These are phyloP conservation scores for Hirtodrosophila alboralis DNA, from an alignment of 2,888 invertebrate genomes.

Conservation along the genomic window DNA sequence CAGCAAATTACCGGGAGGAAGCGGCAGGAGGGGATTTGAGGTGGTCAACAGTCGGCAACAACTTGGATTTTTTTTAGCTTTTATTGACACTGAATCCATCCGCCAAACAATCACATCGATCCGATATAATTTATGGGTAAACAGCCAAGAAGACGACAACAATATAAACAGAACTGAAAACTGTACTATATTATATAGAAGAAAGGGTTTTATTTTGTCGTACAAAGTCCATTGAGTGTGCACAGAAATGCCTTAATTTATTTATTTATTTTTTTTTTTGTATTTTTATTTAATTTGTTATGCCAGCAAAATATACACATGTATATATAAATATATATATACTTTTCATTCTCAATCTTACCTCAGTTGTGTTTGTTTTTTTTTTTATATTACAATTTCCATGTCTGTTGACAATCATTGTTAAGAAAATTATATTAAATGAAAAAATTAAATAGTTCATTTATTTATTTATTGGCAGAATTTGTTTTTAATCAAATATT, in stretches of 20 bases:
- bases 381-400: background rate
- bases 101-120: conserved; percentile 22
- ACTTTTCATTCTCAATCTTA: too few species aligned
- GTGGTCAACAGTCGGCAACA: background rate
- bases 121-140: conserved; percentile 46
- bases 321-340: too few species aligned
- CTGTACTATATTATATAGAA: too few species aligned
- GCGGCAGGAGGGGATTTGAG: too few species aligned
- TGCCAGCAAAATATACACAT: conserved; percentile 9
- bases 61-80: conserved; percentile 10
- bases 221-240: conserved; percentile 41
- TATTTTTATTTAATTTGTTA: conserved; percentile 32
- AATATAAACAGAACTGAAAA: conserved; percentile 4
- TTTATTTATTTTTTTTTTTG: conserved; percentile 2
- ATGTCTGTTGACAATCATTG: background rate
- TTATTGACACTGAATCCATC: conserved; percentile 44
- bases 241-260: conserved; percentile 21
- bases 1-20: conserved; percentile 11
- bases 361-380: background rate
- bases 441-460: background rate
- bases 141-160: conserved; percentile 29
- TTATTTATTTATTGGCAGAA: too few species aligned
- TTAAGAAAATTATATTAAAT: background rate
- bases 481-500: too few species aligned
- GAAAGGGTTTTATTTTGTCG: background rate